Conservation (phyloP, 2,888 invertebrate genomes). For the Leuctra nigra region DNA sequence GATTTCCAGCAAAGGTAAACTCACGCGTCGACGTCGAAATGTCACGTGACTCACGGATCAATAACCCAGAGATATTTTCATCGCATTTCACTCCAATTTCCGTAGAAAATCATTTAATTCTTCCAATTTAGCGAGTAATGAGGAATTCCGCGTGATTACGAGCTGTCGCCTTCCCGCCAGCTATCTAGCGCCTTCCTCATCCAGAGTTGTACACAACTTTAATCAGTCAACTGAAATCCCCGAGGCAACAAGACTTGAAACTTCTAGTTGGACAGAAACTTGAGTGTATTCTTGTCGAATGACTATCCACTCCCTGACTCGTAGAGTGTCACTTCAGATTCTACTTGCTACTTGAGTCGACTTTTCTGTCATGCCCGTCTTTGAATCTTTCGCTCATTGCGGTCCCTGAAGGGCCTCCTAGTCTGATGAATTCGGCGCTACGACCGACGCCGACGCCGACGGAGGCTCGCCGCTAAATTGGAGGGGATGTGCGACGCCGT, state of each 20-base stretch:
- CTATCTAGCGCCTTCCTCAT: too few species aligned
- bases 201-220: constrained; percentile 11
- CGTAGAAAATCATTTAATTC: constrained; percentile 6
- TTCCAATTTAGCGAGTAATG: constrained; percentile 3
- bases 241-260: constrained; percentile 11
- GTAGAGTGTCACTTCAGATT: constrained; percentile 3
- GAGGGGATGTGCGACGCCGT: background rate
- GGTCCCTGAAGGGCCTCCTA: constrained; percentile 1
- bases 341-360: background rate
- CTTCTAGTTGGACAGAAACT: background rate
- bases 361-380: background rate
- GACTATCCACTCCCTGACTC: background rate
- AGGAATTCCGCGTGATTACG: constrained; percentile 5
- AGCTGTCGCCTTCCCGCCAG: background rate
- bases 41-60: background rate
- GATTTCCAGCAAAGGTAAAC: too few species aligned
- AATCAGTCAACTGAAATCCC: constrained; percentile 12
- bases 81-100: background rate
- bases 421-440: constrained; percentile 11
- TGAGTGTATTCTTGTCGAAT: background rate
- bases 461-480: constrained; percentile 11
- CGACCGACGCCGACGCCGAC: background rate
- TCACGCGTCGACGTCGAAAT: background rate
- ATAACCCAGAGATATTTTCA: background rate
- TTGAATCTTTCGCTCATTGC: background rate